Conservation (phyloP, 2,888 invertebrate species). For the Andrena dorsata region DNA sequence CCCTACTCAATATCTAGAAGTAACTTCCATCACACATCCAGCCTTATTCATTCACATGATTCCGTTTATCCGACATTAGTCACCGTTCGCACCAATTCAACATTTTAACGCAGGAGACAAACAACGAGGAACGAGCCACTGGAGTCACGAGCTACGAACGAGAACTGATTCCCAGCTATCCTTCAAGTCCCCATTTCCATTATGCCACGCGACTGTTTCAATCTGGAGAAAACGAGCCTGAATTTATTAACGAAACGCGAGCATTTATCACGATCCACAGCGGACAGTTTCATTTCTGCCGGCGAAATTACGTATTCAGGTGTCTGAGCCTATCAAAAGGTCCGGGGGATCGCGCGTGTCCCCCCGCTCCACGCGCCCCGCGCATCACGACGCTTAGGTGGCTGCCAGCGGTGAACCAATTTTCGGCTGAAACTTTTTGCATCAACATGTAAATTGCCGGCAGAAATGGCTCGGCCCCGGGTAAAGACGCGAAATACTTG, state of each 20-base stretch:
- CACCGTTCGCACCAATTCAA: no score
- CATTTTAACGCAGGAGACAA: neutral
- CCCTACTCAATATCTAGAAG: no score
- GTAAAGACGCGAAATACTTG: slow-evolving; percentile 43
- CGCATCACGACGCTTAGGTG: slow-evolving; percentile 33
- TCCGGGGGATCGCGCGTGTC: slow-evolving; percentile 50
- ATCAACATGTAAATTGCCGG: slow-evolving; percentile 58
- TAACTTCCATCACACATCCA: no score
- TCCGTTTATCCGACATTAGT: no score
- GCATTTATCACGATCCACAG: slow-evolving; percentile 47
- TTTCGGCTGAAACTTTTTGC: slow-evolving; percentile 66
- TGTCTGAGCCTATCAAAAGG: slow-evolving; percentile 38
- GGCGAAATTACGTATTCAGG: slow-evolving; percentile 53
- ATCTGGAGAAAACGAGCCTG: slow-evolving; percentile 14
- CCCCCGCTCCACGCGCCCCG: neutral
- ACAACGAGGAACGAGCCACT: neutral
- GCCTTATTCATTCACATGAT: no score
- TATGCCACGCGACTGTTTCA: slow-evolving; percentile 22
- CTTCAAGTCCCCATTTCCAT: slow-evolving; percentile 16
- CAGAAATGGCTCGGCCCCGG: slow-evolving; percentile 51
- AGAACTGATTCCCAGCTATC: slow-evolving; percentile 4
- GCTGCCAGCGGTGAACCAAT: slow-evolving; percentile 46
- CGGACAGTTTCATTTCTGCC: slow-evolving; percentile 29
- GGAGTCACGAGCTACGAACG: neutral
- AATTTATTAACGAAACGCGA: slow-evolving; percentile 45